Evolutionary conservation across 1,140 invertebrate species (phyloP).

Genomic region (Drosophila ironensis): DNA sequence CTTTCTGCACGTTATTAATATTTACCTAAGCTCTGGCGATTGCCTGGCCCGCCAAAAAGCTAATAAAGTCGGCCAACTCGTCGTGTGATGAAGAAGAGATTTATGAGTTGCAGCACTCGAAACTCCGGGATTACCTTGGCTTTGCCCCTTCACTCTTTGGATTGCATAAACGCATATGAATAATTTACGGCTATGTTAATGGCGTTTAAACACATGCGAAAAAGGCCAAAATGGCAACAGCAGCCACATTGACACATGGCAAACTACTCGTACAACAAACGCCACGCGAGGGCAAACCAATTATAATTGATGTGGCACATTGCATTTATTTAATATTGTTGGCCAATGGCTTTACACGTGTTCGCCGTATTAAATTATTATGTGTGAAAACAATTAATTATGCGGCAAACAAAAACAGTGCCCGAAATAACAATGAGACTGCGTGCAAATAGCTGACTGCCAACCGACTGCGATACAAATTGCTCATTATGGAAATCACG

Average conservation of each 20-base stretch:
- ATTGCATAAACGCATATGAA: conserved; percentile 19
- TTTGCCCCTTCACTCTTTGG: neutral
- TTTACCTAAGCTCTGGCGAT: conserved; percentile 65
- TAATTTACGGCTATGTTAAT: conserved; percentile 75
- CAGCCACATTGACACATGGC: conserved; percentile 58
- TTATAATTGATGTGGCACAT: conserved; percentile 66
- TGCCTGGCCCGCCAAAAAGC: conserved; percentile 45
- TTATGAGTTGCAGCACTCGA: conserved; percentile 26
- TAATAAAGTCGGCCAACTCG: conserved; percentile 60
- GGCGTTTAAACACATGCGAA: conserved; percentile 70
- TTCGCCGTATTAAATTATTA: conserved; percentile 78
- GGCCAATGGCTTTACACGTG: conserved; percentile 65
- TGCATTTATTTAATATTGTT: conserved; percentile 61
- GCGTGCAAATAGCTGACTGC: neutral
- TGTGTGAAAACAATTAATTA: conserved; percentile 82
- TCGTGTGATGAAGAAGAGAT: conserved; percentile 1
- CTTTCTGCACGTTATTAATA: conserved; percentile 62
- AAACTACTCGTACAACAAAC: neutral
- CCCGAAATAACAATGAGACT: conserved; percentile 47
- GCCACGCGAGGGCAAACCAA: conserved; percentile 38
- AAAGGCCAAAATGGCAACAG: conserved; percentile 53
- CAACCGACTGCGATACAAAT: conserved; percentile 20
- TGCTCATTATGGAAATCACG: conserved; percentile 72
- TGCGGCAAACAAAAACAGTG: conserved; percentile 56
- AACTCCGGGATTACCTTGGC: no score